A percentile compares a stretch with the other conserved stretches of the same genome.
phyloP scores from a whole-genome alignment of 1,140 invertebrate genomes.

The Chlorops oryzae region DNA sequence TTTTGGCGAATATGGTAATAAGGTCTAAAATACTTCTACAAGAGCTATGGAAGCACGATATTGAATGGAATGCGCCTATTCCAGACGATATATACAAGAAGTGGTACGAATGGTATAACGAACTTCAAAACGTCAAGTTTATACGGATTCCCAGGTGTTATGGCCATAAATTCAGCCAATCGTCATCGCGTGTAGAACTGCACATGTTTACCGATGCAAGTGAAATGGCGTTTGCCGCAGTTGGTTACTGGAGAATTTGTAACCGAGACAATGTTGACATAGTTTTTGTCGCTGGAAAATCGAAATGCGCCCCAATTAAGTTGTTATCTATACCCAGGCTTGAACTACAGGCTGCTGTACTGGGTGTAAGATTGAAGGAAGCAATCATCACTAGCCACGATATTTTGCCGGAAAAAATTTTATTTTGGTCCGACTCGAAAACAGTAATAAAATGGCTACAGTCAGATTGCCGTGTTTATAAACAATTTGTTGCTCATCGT shows the following conservation, averaged over 20 bases:
- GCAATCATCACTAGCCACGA: background rate
- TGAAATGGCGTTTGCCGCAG: constrained; percentile 27
- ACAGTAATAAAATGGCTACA: constrained; percentile 35
- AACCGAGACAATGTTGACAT: constrained; percentile 1
- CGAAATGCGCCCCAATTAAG: constrained; percentile 22
- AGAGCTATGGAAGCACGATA: too few species aligned
- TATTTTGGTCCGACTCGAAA: constrained; percentile 39
- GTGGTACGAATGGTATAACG: constrained; percentile 17
- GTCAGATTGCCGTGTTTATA: constrained; percentile 23
- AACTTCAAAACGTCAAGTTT: constrained; percentile 9
- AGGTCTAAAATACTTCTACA: too few species aligned
- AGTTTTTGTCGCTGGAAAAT: constrained; percentile 21
- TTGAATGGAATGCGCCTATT: background rate
- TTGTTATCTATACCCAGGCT: constrained; percentile 23
- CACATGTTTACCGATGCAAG: constrained; percentile 29
- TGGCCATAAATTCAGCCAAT: background rate
- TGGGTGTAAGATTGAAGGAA: constrained; percentile 19
- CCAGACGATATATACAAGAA: background rate
- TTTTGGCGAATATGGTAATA: too few species aligned
- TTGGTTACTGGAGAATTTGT: too few species aligned
- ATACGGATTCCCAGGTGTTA: constrained; percentile 7
- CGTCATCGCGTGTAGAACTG: constrained; percentile 8
- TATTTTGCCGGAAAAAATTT: constrained; percentile 4
- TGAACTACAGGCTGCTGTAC: constrained; percentile 28
- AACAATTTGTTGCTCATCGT: constrained; percentile 45